Conservation (phyloP, 1,140 invertebrate genomes). For the Atta colombica region DNA sequence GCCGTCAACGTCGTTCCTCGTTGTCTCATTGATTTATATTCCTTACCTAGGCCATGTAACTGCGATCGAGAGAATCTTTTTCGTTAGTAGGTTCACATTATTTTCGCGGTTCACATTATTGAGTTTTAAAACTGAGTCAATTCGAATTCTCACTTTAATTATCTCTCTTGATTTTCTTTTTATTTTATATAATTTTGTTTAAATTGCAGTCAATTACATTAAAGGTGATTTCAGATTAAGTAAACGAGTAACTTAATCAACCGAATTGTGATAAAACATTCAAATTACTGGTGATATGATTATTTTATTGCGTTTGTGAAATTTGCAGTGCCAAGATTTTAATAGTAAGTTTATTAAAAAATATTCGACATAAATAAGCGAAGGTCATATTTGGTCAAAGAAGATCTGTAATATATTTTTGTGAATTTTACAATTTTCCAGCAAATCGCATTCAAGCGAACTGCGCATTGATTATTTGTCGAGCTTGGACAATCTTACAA, state of each 20-base stretch:
- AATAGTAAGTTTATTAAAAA: background rate
- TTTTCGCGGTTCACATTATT: background rate
- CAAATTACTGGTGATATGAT: background rate
- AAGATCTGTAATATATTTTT: too few relatives aligned
- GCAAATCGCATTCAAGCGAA: too few relatives aligned
- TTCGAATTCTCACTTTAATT: background rate
- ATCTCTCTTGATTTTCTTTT: background rate
- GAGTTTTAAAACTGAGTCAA: background rate
- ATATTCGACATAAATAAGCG: too few relatives aligned
- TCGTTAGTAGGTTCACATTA: background rate
- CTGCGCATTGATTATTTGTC: too few relatives aligned
- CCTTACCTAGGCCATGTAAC: background rate
- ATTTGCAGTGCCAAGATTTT: background rate
- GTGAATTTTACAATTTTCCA: too few relatives aligned
- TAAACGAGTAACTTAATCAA: background rate
- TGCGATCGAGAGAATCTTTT: background rate
- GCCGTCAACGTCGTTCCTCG: slow-evolving; percentile 30
- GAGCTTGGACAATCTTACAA: too few relatives aligned
- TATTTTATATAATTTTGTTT: background rate
- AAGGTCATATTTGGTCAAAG: too few relatives aligned
- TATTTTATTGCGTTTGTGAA: background rate
- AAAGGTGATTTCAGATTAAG: background rate
- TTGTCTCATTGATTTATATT: slow-evolving; percentile 31
- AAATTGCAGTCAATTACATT: background rate
- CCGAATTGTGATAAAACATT: background rate